A percentile compares a stretch with the other conserved stretches of the same genome.
Conservation (phyloP, 2,113 vertebrate species). For the Misgurnus mizolepis region DNA sequence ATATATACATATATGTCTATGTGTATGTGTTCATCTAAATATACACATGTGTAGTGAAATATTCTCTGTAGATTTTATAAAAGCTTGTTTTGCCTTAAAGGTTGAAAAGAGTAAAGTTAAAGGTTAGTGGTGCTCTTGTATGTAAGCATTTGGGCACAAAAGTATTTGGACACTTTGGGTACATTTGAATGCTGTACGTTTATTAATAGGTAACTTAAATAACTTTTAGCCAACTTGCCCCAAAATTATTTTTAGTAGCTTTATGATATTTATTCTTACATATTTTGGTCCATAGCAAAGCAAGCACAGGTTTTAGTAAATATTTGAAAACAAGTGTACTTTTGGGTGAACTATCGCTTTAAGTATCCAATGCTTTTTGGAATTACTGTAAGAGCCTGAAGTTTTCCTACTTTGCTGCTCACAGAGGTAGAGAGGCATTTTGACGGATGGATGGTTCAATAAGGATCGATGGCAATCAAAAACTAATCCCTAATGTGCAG, state of each 20-base stretch:
- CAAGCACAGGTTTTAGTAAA: not conserved
- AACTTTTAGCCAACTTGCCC: too few species aligned
- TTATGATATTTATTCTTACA: too few species aligned
- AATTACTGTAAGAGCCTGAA: not conserved
- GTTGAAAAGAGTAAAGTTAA: not conserved
- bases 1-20: slow-evolving; percentile 25
- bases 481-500: slow-evolving; percentile 57
- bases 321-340: not conserved
- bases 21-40: slow-evolving; percentile 22
- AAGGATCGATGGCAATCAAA: slow-evolving; percentile 57
- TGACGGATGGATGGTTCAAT: slow-evolving; percentile 56
- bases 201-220: too few species aligned
- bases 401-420: slow-evolving; percentile 36
- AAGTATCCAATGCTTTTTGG: too few species aligned
- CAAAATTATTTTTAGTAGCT: too few species aligned
- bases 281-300: too few species aligned
- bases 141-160: not conserved
- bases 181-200: too few species aligned
- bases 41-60: not conserved
- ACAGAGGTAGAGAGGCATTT: slow-evolving; percentile 35
- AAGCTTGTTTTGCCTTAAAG: too few species aligned
- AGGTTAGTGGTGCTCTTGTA: not conserved
- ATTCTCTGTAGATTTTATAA: not conserved
- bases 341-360: too few species aligned
- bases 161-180: too few species aligned